phyloP scores from a whole-genome alignment of 2,888 invertebrate genomes.

The Drosophila subquinaria region DNA sequence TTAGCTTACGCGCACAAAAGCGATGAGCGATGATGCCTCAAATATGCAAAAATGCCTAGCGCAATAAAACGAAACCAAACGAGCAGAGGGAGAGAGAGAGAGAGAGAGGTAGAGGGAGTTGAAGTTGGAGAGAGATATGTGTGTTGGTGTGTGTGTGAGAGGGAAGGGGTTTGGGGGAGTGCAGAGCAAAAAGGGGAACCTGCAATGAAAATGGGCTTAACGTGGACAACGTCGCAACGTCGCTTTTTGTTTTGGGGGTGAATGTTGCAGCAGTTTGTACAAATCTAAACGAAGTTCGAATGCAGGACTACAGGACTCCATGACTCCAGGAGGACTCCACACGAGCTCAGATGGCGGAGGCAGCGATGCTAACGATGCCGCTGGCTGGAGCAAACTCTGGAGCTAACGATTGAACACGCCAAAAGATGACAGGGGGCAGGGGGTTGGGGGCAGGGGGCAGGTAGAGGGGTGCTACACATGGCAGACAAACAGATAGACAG shows the following conservation, averaged over 20 bases:
- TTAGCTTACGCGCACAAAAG: slow-evolving; percentile 76
- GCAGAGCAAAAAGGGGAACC: slow-evolving; percentile 7
- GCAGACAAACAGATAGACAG: slow-evolving; percentile 67
- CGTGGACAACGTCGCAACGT: slow-evolving; percentile 24
- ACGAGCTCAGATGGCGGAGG: slow-evolving; percentile 8
- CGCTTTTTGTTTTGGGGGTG: slow-evolving; percentile 13
- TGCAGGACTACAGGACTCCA: slow-evolving; percentile 56
- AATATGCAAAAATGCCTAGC: slow-evolving; percentile 81
- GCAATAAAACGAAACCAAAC: slow-evolving; percentile 72
- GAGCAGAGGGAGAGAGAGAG: background rate
- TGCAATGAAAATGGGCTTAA: slow-evolving; percentile 64
- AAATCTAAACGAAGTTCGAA: slow-evolving; percentile 75
- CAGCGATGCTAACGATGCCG: slow-evolving; percentile 70
- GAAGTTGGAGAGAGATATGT: background rate
- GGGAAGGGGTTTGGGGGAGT: background rate
- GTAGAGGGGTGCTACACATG: slow-evolving; percentile 65
- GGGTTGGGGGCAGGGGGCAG: slow-evolving; percentile 13
- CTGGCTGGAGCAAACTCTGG: slow-evolving; percentile 43
- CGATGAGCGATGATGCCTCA: slow-evolving; percentile 82
- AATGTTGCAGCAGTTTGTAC: slow-evolving; percentile 38
- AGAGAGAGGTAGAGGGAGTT: too few relatives aligned
- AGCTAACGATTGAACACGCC: slow-evolving; percentile 23
- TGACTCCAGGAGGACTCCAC: background rate
- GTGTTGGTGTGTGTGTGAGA: background rate
- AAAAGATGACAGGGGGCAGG: background rate